Conservation (phyloP, 2,888 invertebrate species). For the Lottia scabra region DNA sequence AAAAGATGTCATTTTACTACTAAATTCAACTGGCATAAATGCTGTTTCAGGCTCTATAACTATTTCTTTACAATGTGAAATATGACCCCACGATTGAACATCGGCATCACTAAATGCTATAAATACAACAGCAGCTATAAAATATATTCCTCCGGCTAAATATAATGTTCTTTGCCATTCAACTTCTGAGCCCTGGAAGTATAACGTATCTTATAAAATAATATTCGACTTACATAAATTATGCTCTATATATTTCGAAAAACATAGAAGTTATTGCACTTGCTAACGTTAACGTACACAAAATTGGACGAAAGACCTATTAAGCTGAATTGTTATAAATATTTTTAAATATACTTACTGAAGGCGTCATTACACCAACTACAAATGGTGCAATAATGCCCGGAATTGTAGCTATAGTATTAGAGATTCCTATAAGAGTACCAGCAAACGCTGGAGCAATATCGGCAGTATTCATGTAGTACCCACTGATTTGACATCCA, state of each 20-base stretch:
- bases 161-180: slow-evolving; percentile 56
- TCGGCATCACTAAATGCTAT: slow-evolving; percentile 46
- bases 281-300: too few relatives aligned
- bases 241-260: too few relatives aligned
- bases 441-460: slow-evolving; percentile 59
- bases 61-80: neutral
- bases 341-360: slow-evolving; percentile 21
- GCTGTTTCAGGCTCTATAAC: too few relatives aligned
- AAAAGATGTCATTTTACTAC: too few relatives aligned
- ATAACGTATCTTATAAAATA: neutral
- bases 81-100: slow-evolving; percentile 43
- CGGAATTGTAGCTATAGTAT: slow-evolving; percentile 51
- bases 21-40: too few relatives aligned
- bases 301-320: too few relatives aligned
- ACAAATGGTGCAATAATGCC: slow-evolving; percentile 58
- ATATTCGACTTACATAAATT: too few relatives aligned
- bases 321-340: too few relatives aligned
- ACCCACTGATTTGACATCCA: slow-evolving; percentile 57
- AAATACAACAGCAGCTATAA: slow-evolving; percentile 48
- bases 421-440: slow-evolving; percentile 55
- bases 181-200: slow-evolving; percentile 42
- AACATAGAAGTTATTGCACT: too few relatives aligned
- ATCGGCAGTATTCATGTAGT: slow-evolving; percentile 59
- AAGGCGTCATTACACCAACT: slow-evolving; percentile 52
- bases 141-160: slow-evolving; percentile 49